Conservation (phyloP, 2,113 vertebrate species). For the Colius striatus region DNA sequence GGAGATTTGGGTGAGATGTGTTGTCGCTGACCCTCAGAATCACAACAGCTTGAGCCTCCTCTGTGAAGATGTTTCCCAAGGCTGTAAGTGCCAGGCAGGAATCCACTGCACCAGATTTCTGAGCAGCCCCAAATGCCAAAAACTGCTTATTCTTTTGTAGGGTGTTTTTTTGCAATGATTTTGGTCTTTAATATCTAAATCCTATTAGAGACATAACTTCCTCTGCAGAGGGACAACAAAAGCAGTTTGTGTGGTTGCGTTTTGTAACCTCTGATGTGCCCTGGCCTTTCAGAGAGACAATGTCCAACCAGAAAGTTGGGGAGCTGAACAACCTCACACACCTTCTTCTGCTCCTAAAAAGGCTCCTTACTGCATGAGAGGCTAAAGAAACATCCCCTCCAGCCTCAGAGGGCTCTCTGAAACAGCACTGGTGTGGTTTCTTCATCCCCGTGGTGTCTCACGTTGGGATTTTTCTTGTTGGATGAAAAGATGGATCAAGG, state of each 20-base stretch:
- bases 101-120: background rate
- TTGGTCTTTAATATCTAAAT: constrained; percentile 36
- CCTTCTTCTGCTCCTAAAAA: background rate
- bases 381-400: background rate
- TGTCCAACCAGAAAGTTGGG: background rate
- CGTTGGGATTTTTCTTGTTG: background rate
- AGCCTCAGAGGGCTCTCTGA: background rate
- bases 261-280: background rate
- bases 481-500: background rate
- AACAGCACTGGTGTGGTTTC: background rate
- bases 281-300: background rate
- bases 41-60: background rate
- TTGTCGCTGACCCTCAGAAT: rapidly evolving
- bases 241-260: background rate
- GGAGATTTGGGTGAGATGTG: background rate
- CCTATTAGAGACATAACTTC: constrained; percentile 50
- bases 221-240: constrained; percentile 2
- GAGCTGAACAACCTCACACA: background rate
- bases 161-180: background rate
- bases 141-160: background rate
- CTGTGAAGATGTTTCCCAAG: background rate
- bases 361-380: background rate
- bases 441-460: background rate
- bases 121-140: background rate
- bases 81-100: background rate